These are phyloP conservation scores for Leucophora obtusa DNA, from an alignment of 2,888 invertebrate species.

Conservation along the genomic window DNA sequence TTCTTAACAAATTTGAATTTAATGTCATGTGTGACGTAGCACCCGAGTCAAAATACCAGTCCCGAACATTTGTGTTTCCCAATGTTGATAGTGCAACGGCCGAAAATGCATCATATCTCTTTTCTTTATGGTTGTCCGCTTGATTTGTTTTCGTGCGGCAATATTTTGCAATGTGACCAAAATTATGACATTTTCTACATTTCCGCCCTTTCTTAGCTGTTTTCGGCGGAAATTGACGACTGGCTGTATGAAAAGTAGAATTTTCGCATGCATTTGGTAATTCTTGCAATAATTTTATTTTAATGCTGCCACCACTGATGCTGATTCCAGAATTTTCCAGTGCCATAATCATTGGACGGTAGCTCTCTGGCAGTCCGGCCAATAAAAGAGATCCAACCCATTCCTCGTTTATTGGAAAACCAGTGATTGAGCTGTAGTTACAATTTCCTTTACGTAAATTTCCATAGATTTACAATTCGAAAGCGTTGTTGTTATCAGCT, in stretches of 20 bases:
- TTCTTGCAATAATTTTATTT: slow-evolving; percentile 43
- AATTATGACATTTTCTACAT: slow-evolving; percentile 49
- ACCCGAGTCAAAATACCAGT: slow-evolving; percentile 23
- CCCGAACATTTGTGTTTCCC: not conserved
- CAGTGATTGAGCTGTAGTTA: slow-evolving; percentile 44
- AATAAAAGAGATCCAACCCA: slow-evolving; percentile 52
- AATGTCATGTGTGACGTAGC: slow-evolving; percentile 35
- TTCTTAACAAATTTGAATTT: slow-evolving; percentile 5
- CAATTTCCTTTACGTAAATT: slow-evolving; percentile 48
- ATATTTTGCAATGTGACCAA: slow-evolving; percentile 42
- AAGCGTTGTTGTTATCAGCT: slow-evolving; percentile 42
- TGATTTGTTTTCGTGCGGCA: slow-evolving; percentile 13
- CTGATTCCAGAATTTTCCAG: slow-evolving; percentile 66
- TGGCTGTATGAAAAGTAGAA: slow-evolving; percentile 6
- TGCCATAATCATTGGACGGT: slow-evolving; percentile 69
- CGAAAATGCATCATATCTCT: slow-evolving; percentile 19
- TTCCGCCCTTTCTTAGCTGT: slow-evolving; percentile 27
- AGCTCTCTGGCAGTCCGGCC: slow-evolving; percentile 68
- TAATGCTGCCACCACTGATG: slow-evolving; percentile 57
- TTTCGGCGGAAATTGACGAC: not conserved
- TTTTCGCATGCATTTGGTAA: slow-evolving; percentile 19
- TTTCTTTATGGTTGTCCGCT: not conserved
- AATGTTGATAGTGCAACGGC: slow-evolving; percentile 21
- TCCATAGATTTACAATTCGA: slow-evolving; percentile 48
- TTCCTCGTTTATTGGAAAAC: slow-evolving; percentile 49